Evolutionary conservation across 1,140 invertebrate species (phyloP).

Genomic region (Lasaia peninsularis): DNA sequence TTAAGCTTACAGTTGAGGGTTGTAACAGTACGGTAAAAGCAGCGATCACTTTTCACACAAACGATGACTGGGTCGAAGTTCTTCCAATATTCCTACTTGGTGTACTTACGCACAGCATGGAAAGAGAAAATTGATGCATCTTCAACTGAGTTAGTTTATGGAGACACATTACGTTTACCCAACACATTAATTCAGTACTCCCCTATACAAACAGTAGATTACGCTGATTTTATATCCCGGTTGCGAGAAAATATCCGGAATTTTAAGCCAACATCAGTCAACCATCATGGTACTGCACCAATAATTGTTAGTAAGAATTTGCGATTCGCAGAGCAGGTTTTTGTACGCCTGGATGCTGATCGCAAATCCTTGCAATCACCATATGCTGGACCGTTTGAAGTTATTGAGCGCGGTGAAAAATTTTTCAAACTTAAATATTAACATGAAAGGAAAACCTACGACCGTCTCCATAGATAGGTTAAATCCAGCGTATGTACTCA

Average conservation of each 20-base stretch:
- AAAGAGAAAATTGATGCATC: background rate
- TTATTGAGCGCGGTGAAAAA: slow-evolving; percentile 15
- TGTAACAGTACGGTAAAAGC: background rate
- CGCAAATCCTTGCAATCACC: slow-evolving; percentile 19
- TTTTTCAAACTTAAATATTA: slow-evolving; percentile 10
- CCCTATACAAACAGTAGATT: background rate
- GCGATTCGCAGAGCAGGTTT: slow-evolving; percentile 11
- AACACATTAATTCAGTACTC: background rate
- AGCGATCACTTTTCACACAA: background rate
- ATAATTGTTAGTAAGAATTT: slow-evolving; percentile 14
- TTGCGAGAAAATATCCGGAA: slow-evolving; percentile 16
- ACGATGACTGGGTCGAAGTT: background rate
- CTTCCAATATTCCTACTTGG: slow-evolving; percentile 7
- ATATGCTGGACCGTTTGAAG: slow-evolving; percentile 20
- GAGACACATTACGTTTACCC: background rate
- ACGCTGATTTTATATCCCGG: slow-evolving; percentile 19
- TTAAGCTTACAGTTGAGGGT: too few relatives aligned
- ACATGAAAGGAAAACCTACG: slow-evolving; percentile 3
- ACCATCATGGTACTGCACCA: slow-evolving; percentile 15
- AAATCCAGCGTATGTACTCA: slow-evolving; percentile 15
- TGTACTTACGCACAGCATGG: background rate
- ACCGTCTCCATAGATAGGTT: slow-evolving; percentile 14
- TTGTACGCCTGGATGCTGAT: slow-evolving; percentile 19
- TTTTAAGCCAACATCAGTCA: slow-evolving; percentile 19
- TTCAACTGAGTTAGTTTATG: slow-evolving; percentile 6